phyloP scores from a whole-genome alignment of 1,140 invertebrate genomes.

The Brachionus asplanchnoidis region DNA sequence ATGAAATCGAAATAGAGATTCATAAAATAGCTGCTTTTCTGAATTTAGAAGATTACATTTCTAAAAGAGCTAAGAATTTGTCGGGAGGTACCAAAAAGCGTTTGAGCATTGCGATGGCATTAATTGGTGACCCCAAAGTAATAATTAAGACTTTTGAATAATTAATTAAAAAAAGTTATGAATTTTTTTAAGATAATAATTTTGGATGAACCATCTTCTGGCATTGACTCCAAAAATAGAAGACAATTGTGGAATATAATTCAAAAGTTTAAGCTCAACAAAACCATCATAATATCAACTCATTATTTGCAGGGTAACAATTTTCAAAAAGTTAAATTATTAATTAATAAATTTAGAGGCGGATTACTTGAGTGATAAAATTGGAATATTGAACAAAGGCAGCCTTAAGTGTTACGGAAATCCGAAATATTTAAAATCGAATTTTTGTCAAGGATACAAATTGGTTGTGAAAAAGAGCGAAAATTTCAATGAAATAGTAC shows the following conservation, averaged over 20 bases:
- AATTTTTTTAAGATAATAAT: slow-evolving; percentile 44
- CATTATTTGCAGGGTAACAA: slow-evolving; percentile 40
- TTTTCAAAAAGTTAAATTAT: neutral
- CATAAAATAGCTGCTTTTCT: neutral
- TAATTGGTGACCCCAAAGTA: slow-evolving; percentile 30
- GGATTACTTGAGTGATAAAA: slow-evolving; percentile 65
- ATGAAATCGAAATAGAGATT: neutral
- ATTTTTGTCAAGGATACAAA: neutral
- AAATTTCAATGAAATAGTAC: slow-evolving; percentile 19
- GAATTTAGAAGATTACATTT: neutral
- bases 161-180: neutral
- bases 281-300: slow-evolving; percentile 31
- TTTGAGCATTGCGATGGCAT: neutral
- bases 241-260: slow-evolving; percentile 43
- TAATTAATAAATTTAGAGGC: slow-evolving; percentile 58
- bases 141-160: neutral
- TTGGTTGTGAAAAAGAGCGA: neutral
- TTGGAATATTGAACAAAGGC: slow-evolving; percentile 66
- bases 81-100: slow-evolving; percentile 27
- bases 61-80: slow-evolving; percentile 59
- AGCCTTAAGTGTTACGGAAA: slow-evolving; percentile 64
- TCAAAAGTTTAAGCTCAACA: slow-evolving; percentile 9
- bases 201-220: slow-evolving; percentile 45
- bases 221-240: slow-evolving; percentile 44
- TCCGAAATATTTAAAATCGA: slow-evolving; percentile 63